Conservation (phyloP, 1,140 invertebrate genomes). For the Cotesia typhae region DNA sequence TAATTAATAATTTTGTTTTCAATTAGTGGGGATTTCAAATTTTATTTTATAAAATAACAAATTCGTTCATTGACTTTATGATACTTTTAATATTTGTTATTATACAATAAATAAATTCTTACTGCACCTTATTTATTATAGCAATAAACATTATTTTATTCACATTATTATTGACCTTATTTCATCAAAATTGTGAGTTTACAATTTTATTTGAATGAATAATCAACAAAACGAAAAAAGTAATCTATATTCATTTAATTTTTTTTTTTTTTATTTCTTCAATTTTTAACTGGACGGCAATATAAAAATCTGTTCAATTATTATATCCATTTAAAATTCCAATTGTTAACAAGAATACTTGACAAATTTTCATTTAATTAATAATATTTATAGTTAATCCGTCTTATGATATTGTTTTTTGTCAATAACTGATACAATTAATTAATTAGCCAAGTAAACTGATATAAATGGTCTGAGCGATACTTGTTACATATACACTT, state of each 20-base stretch:
- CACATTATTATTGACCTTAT: conserved; percentile 9
- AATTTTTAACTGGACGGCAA: conserved; percentile 47
- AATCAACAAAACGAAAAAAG: conserved; percentile 3
- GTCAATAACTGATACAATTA: conserved; percentile 17
- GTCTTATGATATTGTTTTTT: conserved; percentile 28
- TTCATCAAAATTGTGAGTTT: conserved; percentile 10
- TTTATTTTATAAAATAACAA: conserved; percentile 1
- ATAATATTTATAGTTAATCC: conserved; percentile 10
- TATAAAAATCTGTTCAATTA: conserved; percentile 46
- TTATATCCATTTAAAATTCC: conserved; percentile 23
- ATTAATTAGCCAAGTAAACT: conserved; percentile 3
- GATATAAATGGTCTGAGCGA: conserved; percentile 13
- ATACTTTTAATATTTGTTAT: conserved; percentile 13
- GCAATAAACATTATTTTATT: conserved; percentile 40
- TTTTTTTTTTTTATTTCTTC: conserved; percentile 32
- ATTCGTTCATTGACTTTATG: background rate
- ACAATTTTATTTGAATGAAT: conserved; percentile 5
- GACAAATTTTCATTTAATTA: conserved; percentile 23
- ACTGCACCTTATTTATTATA: conserved; percentile 34
- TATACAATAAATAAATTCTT: conserved; percentile 19
- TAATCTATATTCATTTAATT: conserved; percentile 36
- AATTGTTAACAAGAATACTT: conserved; percentile 19
- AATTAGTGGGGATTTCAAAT: conserved; percentile 25
- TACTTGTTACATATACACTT: background rate
- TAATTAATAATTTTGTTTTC: conserved; percentile 23